These are phyloP conservation scores for Parnassius apollo DNA, from an alignment of 2,888 invertebrate species.

Conservation along the genomic window DNA sequence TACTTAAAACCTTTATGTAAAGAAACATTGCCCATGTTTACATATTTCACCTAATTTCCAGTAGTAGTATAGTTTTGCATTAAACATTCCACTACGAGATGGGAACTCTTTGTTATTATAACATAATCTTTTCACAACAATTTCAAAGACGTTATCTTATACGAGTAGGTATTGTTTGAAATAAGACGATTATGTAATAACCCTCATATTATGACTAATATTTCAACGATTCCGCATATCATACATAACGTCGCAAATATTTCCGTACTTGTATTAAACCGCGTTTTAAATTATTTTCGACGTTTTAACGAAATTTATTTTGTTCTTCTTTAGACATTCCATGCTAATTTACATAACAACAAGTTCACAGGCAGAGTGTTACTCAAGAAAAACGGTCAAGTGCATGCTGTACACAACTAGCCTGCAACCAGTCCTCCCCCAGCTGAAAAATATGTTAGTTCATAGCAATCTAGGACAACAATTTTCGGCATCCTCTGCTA, in stretches of 20 bases:
- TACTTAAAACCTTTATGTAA: too few relatives aligned
- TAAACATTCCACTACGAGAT: constrained; percentile 1
- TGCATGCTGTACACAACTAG: too few relatives aligned
- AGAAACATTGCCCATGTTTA: neutral
- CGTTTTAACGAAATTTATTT: too few relatives aligned
- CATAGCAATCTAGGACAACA: too few relatives aligned
- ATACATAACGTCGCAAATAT: neutral
- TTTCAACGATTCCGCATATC: neutral
- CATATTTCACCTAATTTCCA: neutral
- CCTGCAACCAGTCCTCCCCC: too few relatives aligned
- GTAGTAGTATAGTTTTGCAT: constrained; percentile 3
- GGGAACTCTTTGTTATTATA: neutral
- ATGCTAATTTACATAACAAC: too few relatives aligned
- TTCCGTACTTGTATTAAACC: neutral
- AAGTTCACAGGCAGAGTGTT: too few relatives aligned
- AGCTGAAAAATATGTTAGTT: too few relatives aligned
- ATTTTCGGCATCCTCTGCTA: too few relatives aligned
- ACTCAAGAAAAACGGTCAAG: too few relatives aligned
- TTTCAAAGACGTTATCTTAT: neutral
- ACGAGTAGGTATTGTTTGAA: constrained; percentile 2
- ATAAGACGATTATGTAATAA: neutral
- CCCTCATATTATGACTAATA: neutral
- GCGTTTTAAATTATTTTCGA: neutral
- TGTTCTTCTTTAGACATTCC: too few relatives aligned
- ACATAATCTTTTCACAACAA: neutral